These are phyloP conservation scores for Drosophila mayaguana DNA, from an alignment of 2,888 invertebrate species.

Conservation along the genomic window DNA sequence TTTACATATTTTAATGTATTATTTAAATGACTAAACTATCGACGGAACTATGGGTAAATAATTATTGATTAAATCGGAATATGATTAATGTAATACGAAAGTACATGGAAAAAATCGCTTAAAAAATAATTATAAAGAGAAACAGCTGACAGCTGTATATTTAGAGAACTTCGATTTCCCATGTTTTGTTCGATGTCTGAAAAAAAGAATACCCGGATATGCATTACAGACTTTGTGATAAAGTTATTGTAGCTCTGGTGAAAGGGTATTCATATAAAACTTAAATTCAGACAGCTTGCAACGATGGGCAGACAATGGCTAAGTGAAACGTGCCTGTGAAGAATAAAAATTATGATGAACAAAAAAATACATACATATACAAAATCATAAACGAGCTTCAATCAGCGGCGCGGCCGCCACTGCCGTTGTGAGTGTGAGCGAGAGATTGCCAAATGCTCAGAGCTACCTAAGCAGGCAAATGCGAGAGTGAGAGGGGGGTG, in stretches of 20 bases:
- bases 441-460: constrained; percentile 1
- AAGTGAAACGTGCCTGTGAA: constrained; percentile 54
- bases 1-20: too few species aligned
- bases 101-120: neutral
- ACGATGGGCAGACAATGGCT: constrained; percentile 49
- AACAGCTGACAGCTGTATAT: constrained; percentile 29
- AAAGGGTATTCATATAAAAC: constrained; percentile 25
- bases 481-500: constrained; percentile 2
- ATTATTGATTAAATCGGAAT: neutral
- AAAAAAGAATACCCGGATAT: constrained; percentile 13
- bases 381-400: constrained; percentile 58
- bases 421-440: constrained; percentile 2
- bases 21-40: neutral
- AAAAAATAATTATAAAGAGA: neutral
- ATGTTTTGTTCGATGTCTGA: neutral
- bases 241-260: neutral
- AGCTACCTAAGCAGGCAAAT: neutral
- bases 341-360: constrained; percentile 42
- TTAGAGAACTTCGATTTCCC: neutral
- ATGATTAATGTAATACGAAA: neutral
- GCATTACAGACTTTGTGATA: constrained; percentile 11
- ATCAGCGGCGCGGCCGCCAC: constrained; percentile 16
- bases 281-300: constrained; percentile 28
- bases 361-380: constrained; percentile 2
- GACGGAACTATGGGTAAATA: neutral